Conservation (phyloP, 1,140 invertebrate genomes). For the Nephotettix cincticeps region DNA sequence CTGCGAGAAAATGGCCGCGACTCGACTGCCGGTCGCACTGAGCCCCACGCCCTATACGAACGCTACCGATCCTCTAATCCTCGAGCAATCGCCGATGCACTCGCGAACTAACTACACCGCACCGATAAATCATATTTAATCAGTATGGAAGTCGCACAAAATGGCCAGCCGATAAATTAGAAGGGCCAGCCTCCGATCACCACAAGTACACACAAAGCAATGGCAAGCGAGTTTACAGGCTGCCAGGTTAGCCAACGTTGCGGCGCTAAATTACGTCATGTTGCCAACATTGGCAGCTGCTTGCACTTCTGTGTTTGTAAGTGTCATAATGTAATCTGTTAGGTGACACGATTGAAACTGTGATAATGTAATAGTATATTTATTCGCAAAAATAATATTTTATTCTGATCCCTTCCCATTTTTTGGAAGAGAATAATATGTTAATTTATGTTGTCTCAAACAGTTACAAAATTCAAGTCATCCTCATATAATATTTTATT, state of each 20-base stretch:
- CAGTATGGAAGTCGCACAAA: neutral
- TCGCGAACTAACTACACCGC: neutral
- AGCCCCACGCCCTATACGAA: neutral
- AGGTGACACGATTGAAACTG: too few relatives aligned
- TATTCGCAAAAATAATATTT: too few relatives aligned
- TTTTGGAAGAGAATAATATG: too few relatives aligned
- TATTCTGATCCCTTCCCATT: too few relatives aligned
- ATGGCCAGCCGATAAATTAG: neutral
- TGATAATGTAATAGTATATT: too few relatives aligned
- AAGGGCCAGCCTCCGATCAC: neutral
- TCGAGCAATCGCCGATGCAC: too few relatives aligned
- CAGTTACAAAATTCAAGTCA: too few relatives aligned
- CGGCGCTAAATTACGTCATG: neutral
- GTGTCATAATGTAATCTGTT: too few relatives aligned
- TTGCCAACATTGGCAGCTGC: neutral
- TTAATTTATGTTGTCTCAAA: too few relatives aligned
- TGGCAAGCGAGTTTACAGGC: conserved; percentile 22
- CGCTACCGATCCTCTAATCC: neutral
- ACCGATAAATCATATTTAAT: neutral
- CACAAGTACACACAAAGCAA: conserved; percentile 16
- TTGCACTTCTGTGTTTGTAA: too few relatives aligned
- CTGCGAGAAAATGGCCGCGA: conserved; percentile 25
- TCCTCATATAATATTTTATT: too few relatives aligned
- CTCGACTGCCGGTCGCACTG: neutral
- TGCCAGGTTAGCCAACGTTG: conserved; percentile 10